Evolutionary conservation across 2,113 vertebrate species (phyloP).

Genomic region (Pipa parva): DNA sequence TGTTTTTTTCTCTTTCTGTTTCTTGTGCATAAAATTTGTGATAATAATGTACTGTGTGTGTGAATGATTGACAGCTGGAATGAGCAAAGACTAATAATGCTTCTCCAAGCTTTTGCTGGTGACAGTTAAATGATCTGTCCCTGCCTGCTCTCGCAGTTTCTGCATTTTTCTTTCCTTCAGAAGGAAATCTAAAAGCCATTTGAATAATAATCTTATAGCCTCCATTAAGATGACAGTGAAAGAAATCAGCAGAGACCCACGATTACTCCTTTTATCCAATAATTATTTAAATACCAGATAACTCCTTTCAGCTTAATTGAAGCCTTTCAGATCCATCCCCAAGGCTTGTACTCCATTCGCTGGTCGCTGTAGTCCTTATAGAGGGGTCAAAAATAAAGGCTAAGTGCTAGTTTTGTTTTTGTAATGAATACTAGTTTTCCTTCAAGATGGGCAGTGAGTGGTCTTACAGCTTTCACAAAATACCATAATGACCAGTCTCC

Average conservation of each 20-base stretch:
- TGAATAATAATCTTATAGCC: slow-evolving; percentile 80
- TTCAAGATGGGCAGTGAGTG: background rate
- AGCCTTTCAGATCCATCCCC: slow-evolving; percentile 58
- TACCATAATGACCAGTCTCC: background rate
- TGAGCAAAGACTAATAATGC: slow-evolving; percentile 70
- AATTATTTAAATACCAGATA: slow-evolving; percentile 80
- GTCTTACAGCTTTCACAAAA: background rate
- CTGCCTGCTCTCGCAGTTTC: slow-evolving; percentile 16
- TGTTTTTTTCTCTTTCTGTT: slow-evolving; percentile 37
- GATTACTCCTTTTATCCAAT: slow-evolving; percentile 77
- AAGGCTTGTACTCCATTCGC: slow-evolving; percentile 3
- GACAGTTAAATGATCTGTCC: slow-evolving; percentile 63
- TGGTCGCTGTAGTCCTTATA: background rate
- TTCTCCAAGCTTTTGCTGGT: slow-evolving; percentile 61
- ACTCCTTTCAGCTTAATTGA: slow-evolving; percentile 73
- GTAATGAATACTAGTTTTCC: slow-evolving; percentile 19
- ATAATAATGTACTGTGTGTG: slow-evolving; percentile 69
- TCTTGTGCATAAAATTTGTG: slow-evolving; percentile 67
- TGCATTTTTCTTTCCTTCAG: slow-evolving; percentile 57
- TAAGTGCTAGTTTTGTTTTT: slow-evolving; percentile 25
- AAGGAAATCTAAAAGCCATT: slow-evolving; percentile 62
- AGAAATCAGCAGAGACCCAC: slow-evolving; percentile 68
- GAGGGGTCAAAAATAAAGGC: slow-evolving; percentile 7
- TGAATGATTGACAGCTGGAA: slow-evolving; percentile 76
- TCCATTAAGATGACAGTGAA: slow-evolving; percentile 70